phyloP scores from a whole-genome alignment of 2,888 invertebrate species.

The Galerucella nymphaeae region DNA sequence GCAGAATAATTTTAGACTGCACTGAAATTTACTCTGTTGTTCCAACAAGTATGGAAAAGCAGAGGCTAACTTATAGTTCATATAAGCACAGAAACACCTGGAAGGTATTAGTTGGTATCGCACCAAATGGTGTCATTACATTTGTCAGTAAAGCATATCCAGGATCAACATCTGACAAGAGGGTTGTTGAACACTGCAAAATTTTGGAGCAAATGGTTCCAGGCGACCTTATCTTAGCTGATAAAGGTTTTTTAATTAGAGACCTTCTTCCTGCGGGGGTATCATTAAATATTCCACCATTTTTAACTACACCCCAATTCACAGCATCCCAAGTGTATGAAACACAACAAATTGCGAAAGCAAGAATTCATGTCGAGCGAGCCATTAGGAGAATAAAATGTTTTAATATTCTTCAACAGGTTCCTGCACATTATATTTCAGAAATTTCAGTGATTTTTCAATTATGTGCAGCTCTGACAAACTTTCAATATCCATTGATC shows the following conservation, averaged over 20 bases:
- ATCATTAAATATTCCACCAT: slow-evolving; percentile 51
- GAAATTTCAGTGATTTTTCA: neutral
- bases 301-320: slow-evolving; percentile 37
- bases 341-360: slow-evolving; percentile 48
- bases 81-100: no score
- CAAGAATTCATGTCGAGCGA: slow-evolving; percentile 50
- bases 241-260: slow-evolving; percentile 51
- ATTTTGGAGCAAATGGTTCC: slow-evolving; percentile 43
- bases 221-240: slow-evolving; percentile 50
- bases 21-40: no score
- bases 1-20: no score
- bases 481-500: no score
- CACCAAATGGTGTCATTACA: neutral
- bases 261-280: slow-evolving; percentile 50
- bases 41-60: no score
- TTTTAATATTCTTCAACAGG: slow-evolving; percentile 24
- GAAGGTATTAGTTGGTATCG: neutral
- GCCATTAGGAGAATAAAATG: slow-evolving; percentile 48
- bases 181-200: neutral
- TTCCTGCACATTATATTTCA: slow-evolving; percentile 8
- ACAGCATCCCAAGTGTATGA: slow-evolving; percentile 44
- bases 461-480: neutral
- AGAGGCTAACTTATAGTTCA: no score
- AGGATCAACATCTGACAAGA: neutral
- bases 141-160: neutral